These are phyloP conservation scores for Lasioglossum villosulum DNA, from an alignment of 2,888 invertebrate species.

Conservation along the genomic window DNA sequence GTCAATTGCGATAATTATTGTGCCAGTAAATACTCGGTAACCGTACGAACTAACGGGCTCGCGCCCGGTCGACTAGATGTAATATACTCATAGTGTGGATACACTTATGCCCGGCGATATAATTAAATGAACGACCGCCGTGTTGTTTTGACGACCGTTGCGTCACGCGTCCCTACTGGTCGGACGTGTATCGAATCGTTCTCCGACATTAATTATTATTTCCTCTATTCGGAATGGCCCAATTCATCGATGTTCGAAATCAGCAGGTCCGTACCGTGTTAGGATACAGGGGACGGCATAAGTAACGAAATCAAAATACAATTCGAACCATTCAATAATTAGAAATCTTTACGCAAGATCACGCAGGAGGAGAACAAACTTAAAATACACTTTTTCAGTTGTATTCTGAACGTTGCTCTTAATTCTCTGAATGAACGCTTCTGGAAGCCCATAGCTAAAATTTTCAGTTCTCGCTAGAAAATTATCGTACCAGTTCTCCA, in stretches of 20 bases:
- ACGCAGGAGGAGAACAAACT: no score
- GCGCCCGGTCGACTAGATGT: slow-evolving; percentile 50
- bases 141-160: slow-evolving; percentile 34
- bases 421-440: no score
- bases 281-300: no score
- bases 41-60: slow-evolving; percentile 68
- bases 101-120: slow-evolving; percentile 67
- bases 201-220: background rate
- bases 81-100: slow-evolving; percentile 57
- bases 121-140: slow-evolving; percentile 72
- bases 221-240: background rate
- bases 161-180: background rate
- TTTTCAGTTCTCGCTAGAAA: no score
- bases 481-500: no score
- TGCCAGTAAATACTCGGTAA: slow-evolving; percentile 80
- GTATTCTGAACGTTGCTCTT: no score
- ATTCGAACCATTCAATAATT: no score
- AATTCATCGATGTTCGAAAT: background rate
- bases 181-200: background rate
- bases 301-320: no score
- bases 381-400: no score
- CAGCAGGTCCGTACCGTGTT: no score
- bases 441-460: no score
- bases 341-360: no score
- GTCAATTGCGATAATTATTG: slow-evolving; percentile 83